Evolutionary conservation across 2,797 vertebrate species (phyloP).

Genomic region (Salmo trutta): DNA sequence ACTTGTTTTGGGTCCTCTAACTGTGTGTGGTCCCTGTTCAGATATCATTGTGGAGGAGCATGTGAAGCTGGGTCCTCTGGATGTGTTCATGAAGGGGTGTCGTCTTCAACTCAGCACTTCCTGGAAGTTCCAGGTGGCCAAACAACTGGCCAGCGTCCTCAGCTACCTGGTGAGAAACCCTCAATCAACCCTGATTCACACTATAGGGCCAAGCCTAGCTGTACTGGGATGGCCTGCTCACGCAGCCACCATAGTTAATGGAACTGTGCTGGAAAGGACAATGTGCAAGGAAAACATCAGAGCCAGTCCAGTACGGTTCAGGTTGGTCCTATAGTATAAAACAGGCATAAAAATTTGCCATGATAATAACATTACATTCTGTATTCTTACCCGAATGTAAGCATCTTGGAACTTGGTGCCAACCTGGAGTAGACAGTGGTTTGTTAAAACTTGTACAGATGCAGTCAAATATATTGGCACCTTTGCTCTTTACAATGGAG

Average conservation of each 20-base stretch:
- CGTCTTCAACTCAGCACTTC: constrained; percentile 79
- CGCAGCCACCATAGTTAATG: too few relatives aligned
- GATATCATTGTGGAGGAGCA: constrained; percentile 89
- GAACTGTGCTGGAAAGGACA: too few relatives aligned
- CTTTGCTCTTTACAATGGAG: too few relatives aligned
- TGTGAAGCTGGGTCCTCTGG: constrained; percentile 83
- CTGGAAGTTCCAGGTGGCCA: constrained; percentile 88
- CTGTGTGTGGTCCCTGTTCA: constrained; percentile 43
- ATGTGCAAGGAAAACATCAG: too few relatives aligned
- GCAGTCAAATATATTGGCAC: too few relatives aligned
- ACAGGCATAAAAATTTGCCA: too few relatives aligned
- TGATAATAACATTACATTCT: too few relatives aligned
- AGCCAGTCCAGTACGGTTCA: too few relatives aligned
- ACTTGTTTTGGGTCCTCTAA: constrained; percentile 23
- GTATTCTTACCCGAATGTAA: too few relatives aligned
- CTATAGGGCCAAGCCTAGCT: background rate
- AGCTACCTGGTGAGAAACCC: constrained; percentile 84
- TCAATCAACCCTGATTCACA: background rate
- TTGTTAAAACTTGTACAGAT: background rate
- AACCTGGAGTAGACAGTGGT: too few relatives aligned
- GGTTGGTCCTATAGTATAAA: too few relatives aligned
- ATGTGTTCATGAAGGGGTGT: constrained; percentile 83
- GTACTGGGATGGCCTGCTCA: background rate
- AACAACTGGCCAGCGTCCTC: constrained; percentile 83
- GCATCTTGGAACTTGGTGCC: too few relatives aligned